phyloP scores from a whole-genome alignment of 1,140 invertebrate genomes.

The Tetragonula clypearis region DNA sequence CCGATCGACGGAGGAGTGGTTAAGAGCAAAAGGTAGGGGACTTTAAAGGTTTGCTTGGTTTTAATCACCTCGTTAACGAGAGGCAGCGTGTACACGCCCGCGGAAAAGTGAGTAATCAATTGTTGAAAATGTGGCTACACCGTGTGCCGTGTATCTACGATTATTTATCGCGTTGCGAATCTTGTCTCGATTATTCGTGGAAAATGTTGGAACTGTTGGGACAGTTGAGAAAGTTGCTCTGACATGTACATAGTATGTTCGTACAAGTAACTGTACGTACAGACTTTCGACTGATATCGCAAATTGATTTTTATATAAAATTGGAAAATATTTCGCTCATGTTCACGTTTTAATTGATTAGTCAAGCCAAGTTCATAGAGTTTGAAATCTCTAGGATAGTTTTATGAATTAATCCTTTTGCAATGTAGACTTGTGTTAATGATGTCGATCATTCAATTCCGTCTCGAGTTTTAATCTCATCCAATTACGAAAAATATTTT shows the following conservation, averaged over 20 bases:
- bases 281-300: too few species aligned
- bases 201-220: not conserved
- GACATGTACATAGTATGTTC: not conserved
- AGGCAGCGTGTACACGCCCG: not conserved
- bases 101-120: conserved; percentile 13
- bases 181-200: not conserved
- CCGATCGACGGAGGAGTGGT: not conserved
- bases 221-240: not conserved
- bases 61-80: not conserved
- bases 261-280: too few species aligned
- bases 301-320: too few species aligned
- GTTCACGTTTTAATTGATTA: too few species aligned
- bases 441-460: too few species aligned
- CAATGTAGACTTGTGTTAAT: too few species aligned
- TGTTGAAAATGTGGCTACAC: not conserved
- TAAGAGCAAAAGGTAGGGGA: not conserved
- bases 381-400: too few species aligned
- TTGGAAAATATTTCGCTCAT: too few species aligned
- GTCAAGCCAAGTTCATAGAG: too few species aligned
- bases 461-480: not conserved
- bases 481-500: not conserved
- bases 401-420: too few species aligned
- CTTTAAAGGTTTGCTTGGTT: not conserved
- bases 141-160: not conserved
- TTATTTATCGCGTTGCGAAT: not conserved